Conservation (phyloP, 2,797 vertebrate species). For the Chelidonichthys spinosus region DNA sequence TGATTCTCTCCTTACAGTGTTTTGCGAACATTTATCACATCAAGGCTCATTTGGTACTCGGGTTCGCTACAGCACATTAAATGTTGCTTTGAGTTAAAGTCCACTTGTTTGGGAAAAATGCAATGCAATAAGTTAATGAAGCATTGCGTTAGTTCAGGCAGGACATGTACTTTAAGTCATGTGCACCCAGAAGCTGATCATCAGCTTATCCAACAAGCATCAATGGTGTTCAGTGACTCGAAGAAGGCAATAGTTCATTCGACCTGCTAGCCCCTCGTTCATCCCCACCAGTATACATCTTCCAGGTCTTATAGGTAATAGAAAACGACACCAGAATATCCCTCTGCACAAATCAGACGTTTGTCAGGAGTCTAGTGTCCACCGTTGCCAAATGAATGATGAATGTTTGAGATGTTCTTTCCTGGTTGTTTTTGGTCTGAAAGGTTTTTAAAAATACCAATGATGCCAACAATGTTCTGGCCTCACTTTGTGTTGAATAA, state of each 20-base stretch:
- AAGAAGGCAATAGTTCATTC: conserved; percentile 32
- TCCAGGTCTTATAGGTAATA: background rate
- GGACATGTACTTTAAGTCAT: conserved; percentile 47
- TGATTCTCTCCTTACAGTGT: background rate
- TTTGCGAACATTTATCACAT: conserved; percentile 36
- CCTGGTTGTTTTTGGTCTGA: background rate
- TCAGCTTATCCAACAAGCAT: conserved; percentile 66
- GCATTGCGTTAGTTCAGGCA: conserved; percentile 59
- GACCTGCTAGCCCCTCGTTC: conserved; percentile 13
- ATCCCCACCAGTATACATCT: background rate
- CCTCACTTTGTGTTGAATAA: conserved; percentile 10
- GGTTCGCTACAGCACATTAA: conserved; percentile 34
- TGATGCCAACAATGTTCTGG: background rate
- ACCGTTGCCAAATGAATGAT: conserved; percentile 1
- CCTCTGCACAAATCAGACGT: background rate
- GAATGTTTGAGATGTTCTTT: background rate
- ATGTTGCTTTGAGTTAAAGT: conserved; percentile 34
- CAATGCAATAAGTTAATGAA: conserved; percentile 60
- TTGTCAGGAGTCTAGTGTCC: background rate
- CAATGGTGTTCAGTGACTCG: conserved; percentile 45
- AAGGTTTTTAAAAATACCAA: conserved; percentile 1
- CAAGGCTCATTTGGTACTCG: conserved; percentile 7
- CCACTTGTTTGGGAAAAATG: conserved; percentile 50
- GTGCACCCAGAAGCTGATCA: conserved; percentile 57
- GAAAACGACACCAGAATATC: background rate